Evolutionary conservation across 2,888 invertebrate species (phyloP), one percentile per base, ranked within the genome.

Genomic region (Troides helena): DNA sequence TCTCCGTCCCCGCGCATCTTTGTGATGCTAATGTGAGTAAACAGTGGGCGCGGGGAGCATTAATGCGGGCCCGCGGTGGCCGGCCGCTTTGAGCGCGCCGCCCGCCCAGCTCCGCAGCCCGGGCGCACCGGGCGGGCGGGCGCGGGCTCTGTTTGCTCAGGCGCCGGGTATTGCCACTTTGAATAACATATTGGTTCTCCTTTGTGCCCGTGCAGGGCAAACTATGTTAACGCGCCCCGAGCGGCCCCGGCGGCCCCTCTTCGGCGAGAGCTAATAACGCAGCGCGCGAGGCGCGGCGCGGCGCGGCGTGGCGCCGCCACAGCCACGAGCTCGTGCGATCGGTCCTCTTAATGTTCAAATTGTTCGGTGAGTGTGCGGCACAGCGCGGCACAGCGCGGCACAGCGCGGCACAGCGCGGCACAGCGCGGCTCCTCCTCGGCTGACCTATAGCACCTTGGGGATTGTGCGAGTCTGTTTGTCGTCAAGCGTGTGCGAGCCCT

Each of bases 81-180:
- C 57, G 17, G 53, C 17, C 6, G 53, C 53, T 6, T 6, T 6
- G n/a, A 6, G n/a, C 53, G n/a, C 64, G 57, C 69, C 72, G 68
- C 36, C 46, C 62, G 6, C 71, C 62, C 62, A 43, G 60, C 68
- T 3, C 30, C 66, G 60, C 68, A 59, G 65, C 21, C 36, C 61
- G 30, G 60, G 67, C 72, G 72, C 65, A 67, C 57, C 73, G 69
- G 21, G 70, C 10, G 81, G 82, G 83, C 81, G 23, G 62, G 83
- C 81, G 82, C 78, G 78, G 69, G 62, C 74, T 68, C 60, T 89
- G 87, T 90, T 89, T 85, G 85, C 85, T 88, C 86, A 89, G 89
- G 89, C 85, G 80, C 85, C 81, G 62, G 80, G 81, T 88, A 88
- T 88, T 87, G 89, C 89, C 85, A 85, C 88, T 90, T 88, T 87